Conservation (phyloP, 1,140 invertebrate genomes). For the Plectus sambesii region DNA sequence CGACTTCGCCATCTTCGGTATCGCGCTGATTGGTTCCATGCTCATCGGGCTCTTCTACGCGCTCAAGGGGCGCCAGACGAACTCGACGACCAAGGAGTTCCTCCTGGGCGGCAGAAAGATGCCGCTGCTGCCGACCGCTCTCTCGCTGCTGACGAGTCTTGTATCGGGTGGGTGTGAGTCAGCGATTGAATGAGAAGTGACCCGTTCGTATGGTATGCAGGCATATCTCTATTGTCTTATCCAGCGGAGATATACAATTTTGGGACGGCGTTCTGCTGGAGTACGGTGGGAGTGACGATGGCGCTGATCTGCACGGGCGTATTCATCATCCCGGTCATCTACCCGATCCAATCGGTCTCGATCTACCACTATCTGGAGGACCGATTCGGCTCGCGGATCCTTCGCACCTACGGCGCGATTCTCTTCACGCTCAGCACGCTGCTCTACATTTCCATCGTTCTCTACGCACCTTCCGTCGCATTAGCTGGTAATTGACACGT, state of each 20-base stretch:
- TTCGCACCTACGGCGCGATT: constrained; percentile 1
- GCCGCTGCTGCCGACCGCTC: constrained; percentile 12
- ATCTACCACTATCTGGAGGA: constrained; percentile 16
- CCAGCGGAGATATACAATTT: constrained; percentile 15
- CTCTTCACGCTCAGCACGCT: constrained; percentile 13
- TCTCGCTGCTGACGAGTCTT: constrained; percentile 12
- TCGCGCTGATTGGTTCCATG: too few species aligned
- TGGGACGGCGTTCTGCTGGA: constrained; percentile 3
- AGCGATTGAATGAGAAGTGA: too few species aligned
- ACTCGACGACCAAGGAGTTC: constrained; percentile 13
- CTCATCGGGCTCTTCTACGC: too few species aligned
- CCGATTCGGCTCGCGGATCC: constrained; percentile 9
- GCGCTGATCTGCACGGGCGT: constrained; percentile 12
- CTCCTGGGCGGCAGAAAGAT: constrained; percentile 12
- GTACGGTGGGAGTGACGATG: too few species aligned
- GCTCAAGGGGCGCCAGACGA: too few species aligned
- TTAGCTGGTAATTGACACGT: too few species aligned
- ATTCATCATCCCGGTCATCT: constrained; percentile 16
- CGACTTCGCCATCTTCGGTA: too few species aligned
- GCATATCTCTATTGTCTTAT: constrained; percentile 12
- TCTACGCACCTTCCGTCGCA: constrained; percentile 16
- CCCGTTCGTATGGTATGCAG: too few species aligned
- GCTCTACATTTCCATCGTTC: constrained; percentile 16
- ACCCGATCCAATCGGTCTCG: constrained; percentile 12
- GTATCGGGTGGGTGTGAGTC: too few species aligned